Percentiles rank a stretch among this genome's conserved stretches.
These are phyloP conservation scores for Eidolon helvum DNA, from an alignment of 2,113 vertebrate genomes.

Conservation along the genomic window DNA sequence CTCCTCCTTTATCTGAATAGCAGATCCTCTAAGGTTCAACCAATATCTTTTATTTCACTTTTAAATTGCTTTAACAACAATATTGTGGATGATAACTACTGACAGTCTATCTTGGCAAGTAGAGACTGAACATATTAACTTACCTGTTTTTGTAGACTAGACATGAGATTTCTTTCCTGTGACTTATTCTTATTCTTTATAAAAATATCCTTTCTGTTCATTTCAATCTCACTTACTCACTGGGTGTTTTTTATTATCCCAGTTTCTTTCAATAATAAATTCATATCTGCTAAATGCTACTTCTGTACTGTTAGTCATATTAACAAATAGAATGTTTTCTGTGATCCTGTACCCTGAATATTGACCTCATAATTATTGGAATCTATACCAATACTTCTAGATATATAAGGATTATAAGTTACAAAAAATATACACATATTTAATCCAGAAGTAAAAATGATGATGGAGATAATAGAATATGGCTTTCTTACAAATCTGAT, in stretches of 20 bases:
- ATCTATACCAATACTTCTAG: background rate
- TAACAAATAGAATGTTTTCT: background rate
- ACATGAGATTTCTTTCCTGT: background rate
- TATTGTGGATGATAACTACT: background rate
- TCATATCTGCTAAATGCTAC: background rate
- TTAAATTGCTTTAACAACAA: background rate
- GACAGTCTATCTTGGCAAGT: background rate
- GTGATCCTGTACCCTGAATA: background rate
- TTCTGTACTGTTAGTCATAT: background rate
- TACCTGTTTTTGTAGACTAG: background rate
- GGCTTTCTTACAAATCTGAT: background rate
- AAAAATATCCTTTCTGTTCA: background rate
- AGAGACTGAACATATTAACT: background rate
- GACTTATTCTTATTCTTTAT: background rate
- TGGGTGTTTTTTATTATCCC: background rate
- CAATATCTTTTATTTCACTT: background rate
- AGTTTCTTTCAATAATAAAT: background rate
- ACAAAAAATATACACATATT: background rate
- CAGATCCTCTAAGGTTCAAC: background rate
- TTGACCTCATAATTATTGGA: background rate
- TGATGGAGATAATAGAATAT: background rate
- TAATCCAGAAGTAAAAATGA: background rate
- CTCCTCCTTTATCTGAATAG: background rate
- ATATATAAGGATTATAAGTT: background rate
- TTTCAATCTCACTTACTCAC: background rate